phyloP scores from a whole-genome alignment of 2,113 vertebrate genomes.

The Psittacula cyanocephala region DNA sequence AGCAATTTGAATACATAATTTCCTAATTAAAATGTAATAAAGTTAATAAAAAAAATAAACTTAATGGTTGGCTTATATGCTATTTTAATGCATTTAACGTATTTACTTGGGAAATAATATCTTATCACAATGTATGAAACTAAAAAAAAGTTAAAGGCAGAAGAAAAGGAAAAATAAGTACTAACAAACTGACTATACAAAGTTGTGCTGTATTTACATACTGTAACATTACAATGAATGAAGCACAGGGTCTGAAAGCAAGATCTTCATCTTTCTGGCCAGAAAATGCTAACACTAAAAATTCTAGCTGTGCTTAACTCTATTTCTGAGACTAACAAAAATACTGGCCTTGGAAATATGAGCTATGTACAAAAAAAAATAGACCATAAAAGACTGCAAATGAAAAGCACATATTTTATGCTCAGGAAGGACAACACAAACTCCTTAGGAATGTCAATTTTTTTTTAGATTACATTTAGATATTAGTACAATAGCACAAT shows the following conservation, averaged over 20 bases:
- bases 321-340: not conserved
- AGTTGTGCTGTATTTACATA: accelerated
- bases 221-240: not conserved
- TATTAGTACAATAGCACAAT: not conserved
- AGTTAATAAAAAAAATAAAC: not conserved
- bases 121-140: not conserved
- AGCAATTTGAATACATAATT: not conserved
- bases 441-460: not conserved
- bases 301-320: not conserved
- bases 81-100: not conserved
- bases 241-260: not conserved
- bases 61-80: not conserved
- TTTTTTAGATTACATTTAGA: not conserved
- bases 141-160: not conserved
- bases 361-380: not conserved
- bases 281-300: not conserved
- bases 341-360: not conserved
- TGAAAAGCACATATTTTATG: not conserved
- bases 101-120: not conserved
- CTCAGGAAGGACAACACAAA: not conserved
- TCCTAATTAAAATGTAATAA: slow-evolving; percentile 11
- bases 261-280: not conserved
- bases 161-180: not conserved
- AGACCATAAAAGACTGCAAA: not conserved
- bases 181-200: not conserved